Evolutionary conservation across 37 sponge, comb jelly and placozoan genomes (phyloP).

Genomic region (Dysidea cf. avara): DNA sequence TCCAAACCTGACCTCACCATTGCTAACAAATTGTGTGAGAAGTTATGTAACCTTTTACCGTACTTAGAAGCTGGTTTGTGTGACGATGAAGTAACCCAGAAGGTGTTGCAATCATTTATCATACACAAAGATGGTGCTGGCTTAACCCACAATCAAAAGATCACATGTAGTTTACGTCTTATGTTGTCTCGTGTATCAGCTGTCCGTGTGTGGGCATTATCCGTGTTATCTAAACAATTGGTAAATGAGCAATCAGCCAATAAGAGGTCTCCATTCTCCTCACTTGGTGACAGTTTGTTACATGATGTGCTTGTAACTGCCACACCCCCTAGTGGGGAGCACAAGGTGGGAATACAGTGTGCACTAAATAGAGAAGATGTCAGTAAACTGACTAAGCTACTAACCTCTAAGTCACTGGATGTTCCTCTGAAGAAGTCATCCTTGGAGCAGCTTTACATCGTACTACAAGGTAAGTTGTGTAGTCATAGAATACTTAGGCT

Average conservation of each 20-base stretch:
- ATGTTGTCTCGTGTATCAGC: too few relatives aligned
- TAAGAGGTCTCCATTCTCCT: conserved; percentile 18
- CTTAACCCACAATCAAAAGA: too few relatives aligned
- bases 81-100: too few relatives aligned
- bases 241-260: background rate
- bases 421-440: conserved; percentile 48
- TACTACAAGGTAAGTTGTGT: conserved; percentile 60
- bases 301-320: conserved; percentile 28
- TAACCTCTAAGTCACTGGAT: conserved; percentile 52
- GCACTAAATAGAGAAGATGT: conserved; percentile 52
- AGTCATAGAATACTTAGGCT: too few relatives aligned
- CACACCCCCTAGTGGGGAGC: conserved; percentile 21
- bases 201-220: conserved; percentile 24
- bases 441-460: conserved; percentile 57
- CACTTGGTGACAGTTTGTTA: background rate
- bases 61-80: too few relatives aligned
- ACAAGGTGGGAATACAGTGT: background rate
- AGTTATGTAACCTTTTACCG: too few relatives aligned
- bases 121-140: too few relatives aligned
- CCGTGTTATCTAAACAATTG: conserved; percentile 7
- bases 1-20: too few relatives aligned
- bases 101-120: too few relatives aligned
- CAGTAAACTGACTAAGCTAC: conserved; percentile 41
- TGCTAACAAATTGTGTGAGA: too few relatives aligned
- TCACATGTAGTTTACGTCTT: too few relatives aligned